Conservation (phyloP, 2,113 vertebrate genomes). For the Malurus elegans region DNA sequence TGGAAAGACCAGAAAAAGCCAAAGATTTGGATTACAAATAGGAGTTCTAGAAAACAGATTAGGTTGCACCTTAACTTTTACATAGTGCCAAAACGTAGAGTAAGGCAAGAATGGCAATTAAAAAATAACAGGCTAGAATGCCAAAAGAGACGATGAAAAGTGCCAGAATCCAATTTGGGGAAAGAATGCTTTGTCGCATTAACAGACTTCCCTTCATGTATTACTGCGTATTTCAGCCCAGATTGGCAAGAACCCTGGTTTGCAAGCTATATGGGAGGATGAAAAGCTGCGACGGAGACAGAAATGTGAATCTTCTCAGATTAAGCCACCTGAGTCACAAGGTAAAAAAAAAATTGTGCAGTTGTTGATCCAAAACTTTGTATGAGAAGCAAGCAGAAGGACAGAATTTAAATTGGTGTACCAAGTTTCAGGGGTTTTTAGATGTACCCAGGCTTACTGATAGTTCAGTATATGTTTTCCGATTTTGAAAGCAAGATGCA, state of each 20-base stretch:
- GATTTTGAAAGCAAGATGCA: background rate
- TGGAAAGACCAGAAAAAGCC: background rate
- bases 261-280: conserved; percentile 97
- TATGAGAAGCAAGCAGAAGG: background rate
- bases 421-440: background rate
- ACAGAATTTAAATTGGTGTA: background rate
- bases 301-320: conserved; percentile 86
- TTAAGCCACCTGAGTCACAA: conserved; percentile 86
- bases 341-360: conserved; percentile 69
- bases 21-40: background rate
- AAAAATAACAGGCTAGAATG: background rate
- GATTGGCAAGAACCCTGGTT: conserved; percentile 91
- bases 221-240: conserved; percentile 80
- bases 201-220: background rate
- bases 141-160: background rate
- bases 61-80: background rate
- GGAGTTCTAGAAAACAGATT: background rate
- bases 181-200: conserved; percentile 6
- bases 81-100: background rate
- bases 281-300: conserved; percentile 92
- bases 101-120: background rate
- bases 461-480: background rate
- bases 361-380: background rate
- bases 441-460: background rate
- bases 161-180: background rate